Conservation (phyloP, 2,888 invertebrate genomes). For the Nemoura dubitans region DNA sequence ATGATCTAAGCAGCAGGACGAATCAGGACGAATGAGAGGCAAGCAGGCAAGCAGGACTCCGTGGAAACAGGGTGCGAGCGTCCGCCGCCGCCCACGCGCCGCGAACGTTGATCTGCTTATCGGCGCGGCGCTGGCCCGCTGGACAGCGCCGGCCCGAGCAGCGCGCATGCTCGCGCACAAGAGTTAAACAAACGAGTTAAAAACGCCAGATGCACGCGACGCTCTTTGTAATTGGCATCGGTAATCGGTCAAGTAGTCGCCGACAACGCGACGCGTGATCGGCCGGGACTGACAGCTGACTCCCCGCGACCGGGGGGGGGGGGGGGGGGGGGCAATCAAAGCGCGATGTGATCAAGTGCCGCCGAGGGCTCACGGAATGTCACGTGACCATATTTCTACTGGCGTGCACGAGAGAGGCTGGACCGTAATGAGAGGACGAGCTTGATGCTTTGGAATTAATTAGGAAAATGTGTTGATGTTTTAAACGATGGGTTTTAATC, state of each 20-base stretch:
- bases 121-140: not conserved
- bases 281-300: not conserved
- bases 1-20: no score
- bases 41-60: not conserved
- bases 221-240: constrained; percentile 48
- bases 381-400: not conserved
- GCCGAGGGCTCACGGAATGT: not conserved
- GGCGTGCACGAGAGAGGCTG: not conserved
- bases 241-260: constrained; percentile 42
- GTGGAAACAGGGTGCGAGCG: constrained; percentile 30
- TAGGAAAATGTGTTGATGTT: not conserved
- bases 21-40: not conserved
- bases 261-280: not conserved
- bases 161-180: no score
- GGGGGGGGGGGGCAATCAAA: no score
- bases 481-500: not conserved
- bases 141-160: constrained; percentile 18
- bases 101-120: constrained; percentile 16
- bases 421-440: not conserved
- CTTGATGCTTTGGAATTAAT: not conserved
- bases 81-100: not conserved
- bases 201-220: constrained; percentile 49
- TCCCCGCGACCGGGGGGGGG: no score
- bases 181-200: constrained; percentile 50
- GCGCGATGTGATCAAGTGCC: constrained; percentile 14